These are phyloP conservation scores for Myotis pilosus DNA, from an alignment of 2,797 vertebrate species.

Conservation along the genomic window DNA sequence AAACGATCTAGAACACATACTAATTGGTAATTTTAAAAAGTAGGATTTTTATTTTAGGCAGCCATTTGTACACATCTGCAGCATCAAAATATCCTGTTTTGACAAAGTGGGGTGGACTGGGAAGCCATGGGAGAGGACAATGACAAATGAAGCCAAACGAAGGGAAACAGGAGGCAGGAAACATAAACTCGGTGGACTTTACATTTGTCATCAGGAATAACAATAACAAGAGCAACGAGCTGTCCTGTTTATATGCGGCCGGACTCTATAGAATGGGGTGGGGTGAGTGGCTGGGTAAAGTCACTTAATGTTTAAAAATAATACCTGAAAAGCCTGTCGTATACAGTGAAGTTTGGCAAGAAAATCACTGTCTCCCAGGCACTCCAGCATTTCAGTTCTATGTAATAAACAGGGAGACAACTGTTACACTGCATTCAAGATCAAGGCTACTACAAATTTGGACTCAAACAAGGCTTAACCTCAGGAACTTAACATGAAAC, in stretches of 20 bases:
- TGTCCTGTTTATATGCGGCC: not conserved
- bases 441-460: not conserved
- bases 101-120: not conserved
- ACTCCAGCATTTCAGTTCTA: slow-evolving; percentile 96
- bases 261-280: not conserved
- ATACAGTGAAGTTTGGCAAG: slow-evolving; percentile 97
- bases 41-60: not conserved
- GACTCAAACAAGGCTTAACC: slow-evolving; percentile 26
- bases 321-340: slow-evolving; percentile 96
- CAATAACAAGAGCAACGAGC: not conserved
- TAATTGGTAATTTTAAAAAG: not conserved
- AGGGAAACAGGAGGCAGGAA: not conserved
- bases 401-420: slow-evolving; percentile 17
- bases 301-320: not conserved
- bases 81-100: not conserved
- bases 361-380: slow-evolving; percentile 94
- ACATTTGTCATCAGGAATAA: not conserved
- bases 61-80: not conserved
- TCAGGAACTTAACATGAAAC: slow-evolving; percentile 40
- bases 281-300: not conserved
- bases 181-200: not conserved
- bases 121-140: not conserved
- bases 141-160: not conserved
- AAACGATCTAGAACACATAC: not conserved
- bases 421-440: slow-evolving; percentile 22